phyloP scores from a whole-genome alignment of 37 sponge, comb jelly and placozoan species.

The Ephydatia muelleri region DNA sequence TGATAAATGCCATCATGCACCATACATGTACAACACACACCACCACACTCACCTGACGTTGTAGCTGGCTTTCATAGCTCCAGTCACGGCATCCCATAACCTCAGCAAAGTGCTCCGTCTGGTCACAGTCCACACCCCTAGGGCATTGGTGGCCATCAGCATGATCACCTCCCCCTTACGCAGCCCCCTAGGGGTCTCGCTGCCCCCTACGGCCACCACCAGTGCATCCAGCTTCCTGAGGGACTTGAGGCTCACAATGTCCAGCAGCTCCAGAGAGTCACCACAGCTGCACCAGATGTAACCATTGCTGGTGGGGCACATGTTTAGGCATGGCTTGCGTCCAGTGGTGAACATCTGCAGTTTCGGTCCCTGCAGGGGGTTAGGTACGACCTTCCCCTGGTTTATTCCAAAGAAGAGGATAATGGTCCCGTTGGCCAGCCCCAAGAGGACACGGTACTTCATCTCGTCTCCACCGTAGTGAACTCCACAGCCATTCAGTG shows the following conservation, averaged over 20 bases:
- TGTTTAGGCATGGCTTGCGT: constrained; percentile 60
- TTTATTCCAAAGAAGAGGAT: constrained; percentile 69
- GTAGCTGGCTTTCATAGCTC: constrained; percentile 33
- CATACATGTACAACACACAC: constrained; percentile 13
- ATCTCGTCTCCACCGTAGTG: constrained; percentile 22
- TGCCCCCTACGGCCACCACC: neutral
- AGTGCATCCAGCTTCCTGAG: neutral
- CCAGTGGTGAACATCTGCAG: constrained; percentile 30
- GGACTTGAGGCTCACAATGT: constrained; percentile 49
- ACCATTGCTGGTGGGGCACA: constrained; percentile 42
- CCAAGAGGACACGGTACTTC: constrained; percentile 66
- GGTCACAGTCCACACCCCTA: constrained; percentile 77
- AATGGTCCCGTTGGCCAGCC: constrained; percentile 83
- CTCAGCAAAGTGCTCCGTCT: constrained; percentile 65
- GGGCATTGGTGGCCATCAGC: constrained; percentile 29
- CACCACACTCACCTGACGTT: constrained; percentile 50
- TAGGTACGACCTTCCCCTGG: constrained; percentile 49
- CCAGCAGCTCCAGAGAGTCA: constrained; percentile 61
- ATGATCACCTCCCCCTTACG: constrained; percentile 62
- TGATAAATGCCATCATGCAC: too few species aligned
- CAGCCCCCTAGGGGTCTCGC: neutral
- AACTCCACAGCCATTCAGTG: constrained; percentile 39
- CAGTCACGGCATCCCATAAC: constrained; percentile 67
- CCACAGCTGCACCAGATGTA: constrained; percentile 77
- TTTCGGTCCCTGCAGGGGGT: constrained; percentile 68